Evolutionary conservation across 1,140 invertebrate genomes (phyloP).

Genomic region (Drosophila pruinosa): DNA sequence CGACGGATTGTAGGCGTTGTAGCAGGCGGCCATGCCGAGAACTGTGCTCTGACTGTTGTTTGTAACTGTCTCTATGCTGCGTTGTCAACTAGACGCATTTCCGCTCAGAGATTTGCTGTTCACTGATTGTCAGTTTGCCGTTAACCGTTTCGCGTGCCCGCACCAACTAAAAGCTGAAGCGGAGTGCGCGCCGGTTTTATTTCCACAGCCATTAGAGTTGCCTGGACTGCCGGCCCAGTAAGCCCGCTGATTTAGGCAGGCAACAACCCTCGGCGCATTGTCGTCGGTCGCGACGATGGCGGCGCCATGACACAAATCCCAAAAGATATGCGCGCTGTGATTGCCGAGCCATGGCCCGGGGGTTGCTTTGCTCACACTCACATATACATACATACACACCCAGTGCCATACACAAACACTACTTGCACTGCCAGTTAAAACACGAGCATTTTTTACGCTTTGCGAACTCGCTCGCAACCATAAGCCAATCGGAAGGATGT

Average conservation of each 20-base stretch:
- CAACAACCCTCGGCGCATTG: constrained; percentile 80
- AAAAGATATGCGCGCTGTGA: constrained; percentile 76
- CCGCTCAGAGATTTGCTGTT: constrained; percentile 23
- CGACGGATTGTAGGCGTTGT: constrained; percentile 71
- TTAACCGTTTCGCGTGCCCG: constrained; percentile 73
- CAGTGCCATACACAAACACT: constrained; percentile 21
- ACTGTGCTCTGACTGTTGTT: neutral
- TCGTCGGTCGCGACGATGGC: constrained; percentile 77
- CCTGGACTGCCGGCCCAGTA: no score
- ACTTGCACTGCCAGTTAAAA: constrained; percentile 59
- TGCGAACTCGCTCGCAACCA: constrained; percentile 13
- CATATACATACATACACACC: constrained; percentile 15
- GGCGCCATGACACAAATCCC: constrained; percentile 82
- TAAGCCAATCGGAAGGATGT: constrained; percentile 74
- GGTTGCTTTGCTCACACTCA: constrained; percentile 59
- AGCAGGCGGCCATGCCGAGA: constrained; percentile 76
- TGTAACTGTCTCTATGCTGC: neutral
- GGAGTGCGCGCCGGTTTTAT: constrained; percentile 77
- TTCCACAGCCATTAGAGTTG: constrained; percentile 58
- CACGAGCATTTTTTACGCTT: constrained; percentile 72
- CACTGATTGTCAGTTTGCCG: constrained; percentile 22
- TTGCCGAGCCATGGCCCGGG: constrained; percentile 46
- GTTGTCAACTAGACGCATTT: constrained; percentile 31
- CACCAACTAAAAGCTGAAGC: constrained; percentile 77
- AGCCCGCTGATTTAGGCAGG: constrained; percentile 73